phyloP scores from a whole-genome alignment of 2,888 invertebrate species.

The Nycteola revayana region DNA sequence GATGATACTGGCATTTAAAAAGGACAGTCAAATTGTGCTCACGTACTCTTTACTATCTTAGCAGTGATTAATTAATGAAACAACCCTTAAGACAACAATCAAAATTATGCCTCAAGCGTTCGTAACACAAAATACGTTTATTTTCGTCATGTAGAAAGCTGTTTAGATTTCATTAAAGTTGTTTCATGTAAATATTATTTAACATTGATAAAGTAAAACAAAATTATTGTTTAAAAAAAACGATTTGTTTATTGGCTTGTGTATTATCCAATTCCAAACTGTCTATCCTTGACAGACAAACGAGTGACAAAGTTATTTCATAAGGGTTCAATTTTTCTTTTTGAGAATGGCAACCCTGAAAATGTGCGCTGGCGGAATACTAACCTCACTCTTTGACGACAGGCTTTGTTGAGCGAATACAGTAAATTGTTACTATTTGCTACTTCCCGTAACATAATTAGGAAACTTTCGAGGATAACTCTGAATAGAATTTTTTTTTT shows the following conservation, averaged over 20 bases:
- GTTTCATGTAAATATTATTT: conserved; percentile 1
- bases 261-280: too few relatives aligned
- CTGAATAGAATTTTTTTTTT: too few relatives aligned
- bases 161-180: conserved; percentile 10
- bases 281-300: too few relatives aligned
- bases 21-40: conserved; percentile 37
- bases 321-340: too few relatives aligned
- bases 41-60: conserved; percentile 40
- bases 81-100: conserved; percentile 12
- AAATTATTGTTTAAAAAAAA: too few relatives aligned
- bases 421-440: conserved; percentile 31
- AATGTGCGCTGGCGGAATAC: conserved; percentile 25
- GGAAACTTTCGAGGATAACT: too few relatives aligned
- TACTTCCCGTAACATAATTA: conserved; percentile 35
- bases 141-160: conserved; percentile 6
- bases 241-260: too few relatives aligned
- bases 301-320: too few relatives aligned
- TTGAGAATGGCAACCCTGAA: too few relatives aligned
- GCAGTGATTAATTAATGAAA: conserved; percentile 42
- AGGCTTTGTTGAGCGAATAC: conserved; percentile 18
- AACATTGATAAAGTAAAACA: too few relatives aligned
- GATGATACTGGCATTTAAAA: conserved; percentile 24
- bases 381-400: conserved; percentile 27
- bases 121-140: conserved; percentile 5
- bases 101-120: conserved; percentile 1